A percentile compares a stretch with the other conserved stretches of the same genome.
Evolutionary conservation across 1,140 invertebrate genomes (phyloP).

Genomic region (Drosophila biarmipes): DNA sequence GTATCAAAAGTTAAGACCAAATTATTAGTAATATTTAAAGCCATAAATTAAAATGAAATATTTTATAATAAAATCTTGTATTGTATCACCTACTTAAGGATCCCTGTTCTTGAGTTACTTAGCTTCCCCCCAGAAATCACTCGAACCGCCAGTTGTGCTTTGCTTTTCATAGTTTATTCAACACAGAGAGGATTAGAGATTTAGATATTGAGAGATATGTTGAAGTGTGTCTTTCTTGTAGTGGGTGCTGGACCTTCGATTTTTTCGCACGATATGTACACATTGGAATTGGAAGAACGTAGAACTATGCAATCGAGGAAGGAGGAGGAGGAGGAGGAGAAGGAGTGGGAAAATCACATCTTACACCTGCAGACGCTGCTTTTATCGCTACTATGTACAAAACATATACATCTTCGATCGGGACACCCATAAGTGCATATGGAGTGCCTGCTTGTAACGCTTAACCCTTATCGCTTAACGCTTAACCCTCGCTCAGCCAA

Average conservation of each 20-base stretch:
- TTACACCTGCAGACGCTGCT: constrained; percentile 38
- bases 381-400: constrained; percentile 51
- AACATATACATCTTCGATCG: constrained; percentile 46
- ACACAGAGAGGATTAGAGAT: constrained; percentile 62
- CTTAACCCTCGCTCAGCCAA: constrained; percentile 34
- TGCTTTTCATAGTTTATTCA: constrained; percentile 70
- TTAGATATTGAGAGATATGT: constrained; percentile 72
- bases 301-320: constrained; percentile 41
- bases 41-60: too few species aligned
- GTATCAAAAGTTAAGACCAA: too few species aligned
- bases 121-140: constrained; percentile 38
- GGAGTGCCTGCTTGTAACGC: not conserved
- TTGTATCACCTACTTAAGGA: not conserved
- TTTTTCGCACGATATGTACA: constrained; percentile 62
- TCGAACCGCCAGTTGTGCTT: constrained; percentile 40
- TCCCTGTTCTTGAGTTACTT: not conserved
- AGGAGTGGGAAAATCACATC: constrained; percentile 27
- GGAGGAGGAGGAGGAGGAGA: constrained; percentile 18
- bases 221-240: constrained; percentile 22
- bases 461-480: constrained; percentile 33
- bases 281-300: constrained; percentile 46
- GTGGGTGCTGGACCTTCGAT: constrained; percentile 17
- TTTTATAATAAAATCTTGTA: not conserved
- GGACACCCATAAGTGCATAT: constrained; percentile 12
- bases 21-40: too few species aligned